Evolutionary conservation across 2,113 vertebrate genomes (phyloP).

Genomic region (Festucalex cinctus): DNA sequence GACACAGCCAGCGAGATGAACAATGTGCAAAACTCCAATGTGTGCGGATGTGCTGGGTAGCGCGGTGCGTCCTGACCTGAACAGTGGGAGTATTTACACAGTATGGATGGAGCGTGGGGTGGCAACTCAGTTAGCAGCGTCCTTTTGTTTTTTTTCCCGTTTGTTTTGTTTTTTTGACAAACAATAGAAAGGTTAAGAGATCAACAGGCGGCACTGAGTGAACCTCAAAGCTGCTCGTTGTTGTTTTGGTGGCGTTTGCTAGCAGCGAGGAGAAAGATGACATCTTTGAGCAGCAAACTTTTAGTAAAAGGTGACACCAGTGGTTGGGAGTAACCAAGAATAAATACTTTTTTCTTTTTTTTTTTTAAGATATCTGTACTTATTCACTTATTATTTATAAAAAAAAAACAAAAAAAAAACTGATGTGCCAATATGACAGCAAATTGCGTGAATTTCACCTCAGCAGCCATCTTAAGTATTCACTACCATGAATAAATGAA

Average conservation of each 20-base stretch:
- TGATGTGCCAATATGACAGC: too few relatives aligned
- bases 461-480: too few relatives aligned
- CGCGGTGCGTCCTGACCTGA: constrained; percentile 12
- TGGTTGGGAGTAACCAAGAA: too few relatives aligned
- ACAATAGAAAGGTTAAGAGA: not conserved
- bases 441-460: too few relatives aligned
- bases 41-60: not conserved
- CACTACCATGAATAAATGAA: too few relatives aligned
- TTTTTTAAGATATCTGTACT: too few relatives aligned
- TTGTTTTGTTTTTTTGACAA: too few relatives aligned
- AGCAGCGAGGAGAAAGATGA: not conserved
- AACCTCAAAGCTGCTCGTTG: not conserved
- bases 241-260: not conserved
- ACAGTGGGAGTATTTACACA: constrained; percentile 57
- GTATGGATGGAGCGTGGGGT: constrained; percentile 21
- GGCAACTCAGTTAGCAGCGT: not conserved
- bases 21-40: not conserved
- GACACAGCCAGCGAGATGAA: not conserved
- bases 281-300: not conserved
- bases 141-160: not conserved
- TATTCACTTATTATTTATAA: too few relatives aligned
- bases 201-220: not conserved
- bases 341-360: too few relatives aligned
- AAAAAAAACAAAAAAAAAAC: too few relatives aligned
- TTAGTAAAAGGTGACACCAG: not conserved